Evolutionary conservation across 2,797 vertebrate species (phyloP).

Genomic region (Lepilemur ruficaudatus): DNA sequence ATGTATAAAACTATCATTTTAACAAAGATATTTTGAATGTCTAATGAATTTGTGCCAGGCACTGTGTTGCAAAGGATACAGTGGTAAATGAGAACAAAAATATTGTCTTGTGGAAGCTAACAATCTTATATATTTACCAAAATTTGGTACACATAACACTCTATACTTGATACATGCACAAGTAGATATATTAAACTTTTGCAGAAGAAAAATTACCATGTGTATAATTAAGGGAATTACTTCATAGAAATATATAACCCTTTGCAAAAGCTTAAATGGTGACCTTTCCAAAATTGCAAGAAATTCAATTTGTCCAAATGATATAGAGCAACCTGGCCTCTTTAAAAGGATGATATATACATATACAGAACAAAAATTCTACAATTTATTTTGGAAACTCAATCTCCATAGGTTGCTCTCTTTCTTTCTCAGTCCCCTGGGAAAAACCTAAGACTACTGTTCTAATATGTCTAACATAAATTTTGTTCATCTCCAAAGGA

Average conservation of each 20-base stretch:
- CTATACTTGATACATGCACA: neutral
- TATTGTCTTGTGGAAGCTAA: neutral
- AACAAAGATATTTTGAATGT: neutral
- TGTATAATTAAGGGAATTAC: neutral
- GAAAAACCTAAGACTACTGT: neutral
- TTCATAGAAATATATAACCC: neutral
- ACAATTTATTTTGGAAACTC: neutral
- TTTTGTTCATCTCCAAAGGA: neutral
- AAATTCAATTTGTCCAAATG: neutral
- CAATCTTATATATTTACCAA: neutral
- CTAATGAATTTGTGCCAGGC: neutral
- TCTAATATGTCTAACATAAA: neutral
- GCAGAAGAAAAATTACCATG: neutral
- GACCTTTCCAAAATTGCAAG: neutral
- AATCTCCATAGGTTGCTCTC: neutral
- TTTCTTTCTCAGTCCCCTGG: neutral
- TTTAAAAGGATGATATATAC: neutral
- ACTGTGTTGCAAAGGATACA: neutral
- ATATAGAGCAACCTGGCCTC: neutral
- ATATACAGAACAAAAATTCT: neutral
- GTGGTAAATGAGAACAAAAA: neutral
- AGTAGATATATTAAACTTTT: neutral
- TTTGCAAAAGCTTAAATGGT: neutral
- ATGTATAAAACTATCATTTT: neutral
- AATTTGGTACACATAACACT: neutral